These are phyloP conservation scores for Synergus itoensis DNA, from an alignment of 2,888 invertebrate species.

Conservation along the genomic window DNA sequence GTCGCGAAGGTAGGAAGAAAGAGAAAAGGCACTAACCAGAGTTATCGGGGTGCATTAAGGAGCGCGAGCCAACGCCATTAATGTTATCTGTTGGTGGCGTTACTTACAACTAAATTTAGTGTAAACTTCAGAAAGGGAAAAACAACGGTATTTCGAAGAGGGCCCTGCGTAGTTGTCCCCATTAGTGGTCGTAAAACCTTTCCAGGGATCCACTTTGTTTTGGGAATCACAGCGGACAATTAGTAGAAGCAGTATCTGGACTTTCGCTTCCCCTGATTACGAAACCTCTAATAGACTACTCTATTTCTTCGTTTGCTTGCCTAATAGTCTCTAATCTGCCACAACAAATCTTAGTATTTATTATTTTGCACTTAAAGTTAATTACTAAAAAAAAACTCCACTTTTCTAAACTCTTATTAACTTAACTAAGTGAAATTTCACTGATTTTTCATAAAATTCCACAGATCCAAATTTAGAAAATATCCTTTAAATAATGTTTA, in stretches of 20 bases:
- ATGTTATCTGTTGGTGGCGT: constrained; percentile 67
- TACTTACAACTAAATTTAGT: constrained; percentile 70
- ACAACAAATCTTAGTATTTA: background rate
- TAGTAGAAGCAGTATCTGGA: background rate
- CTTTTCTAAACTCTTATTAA: background rate
- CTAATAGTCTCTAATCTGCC: background rate
- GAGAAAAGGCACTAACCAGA: constrained; percentile 39
- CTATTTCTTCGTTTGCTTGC: background rate
- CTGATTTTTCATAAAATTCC: too few species aligned
- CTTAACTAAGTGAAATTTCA: too few species aligned
- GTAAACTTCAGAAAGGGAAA: constrained; percentile 54
- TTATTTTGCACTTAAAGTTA: background rate
- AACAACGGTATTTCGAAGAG: constrained; percentile 10
- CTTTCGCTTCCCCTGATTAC: background rate
- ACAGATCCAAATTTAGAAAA: too few species aligned
- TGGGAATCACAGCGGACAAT: background rate
- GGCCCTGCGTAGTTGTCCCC: background rate
- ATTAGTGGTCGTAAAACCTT: constrained; percentile 52
- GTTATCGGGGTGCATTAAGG: constrained; percentile 71
- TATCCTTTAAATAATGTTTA: too few species aligned
- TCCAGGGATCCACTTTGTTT: constrained; percentile 12
- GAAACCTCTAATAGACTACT: background rate
- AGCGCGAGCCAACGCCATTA: constrained; percentile 66
- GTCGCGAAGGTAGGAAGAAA: background rate
- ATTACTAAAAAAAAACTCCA: background rate